phyloP scores from a whole-genome alignment of 2,888 invertebrate genomes.

The Incurvaria masculella region DNA sequence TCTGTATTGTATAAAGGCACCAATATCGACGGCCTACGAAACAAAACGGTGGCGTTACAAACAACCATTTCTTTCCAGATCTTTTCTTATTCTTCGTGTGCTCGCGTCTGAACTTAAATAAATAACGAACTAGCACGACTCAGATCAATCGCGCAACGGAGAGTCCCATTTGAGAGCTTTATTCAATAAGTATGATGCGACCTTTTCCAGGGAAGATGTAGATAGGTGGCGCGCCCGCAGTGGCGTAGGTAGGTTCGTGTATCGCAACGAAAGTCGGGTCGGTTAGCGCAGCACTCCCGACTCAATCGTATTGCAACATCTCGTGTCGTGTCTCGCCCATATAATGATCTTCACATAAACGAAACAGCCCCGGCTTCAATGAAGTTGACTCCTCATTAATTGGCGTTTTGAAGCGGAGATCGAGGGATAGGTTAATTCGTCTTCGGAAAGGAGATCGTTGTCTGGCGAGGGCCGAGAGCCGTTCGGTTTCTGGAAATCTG shows the following conservation, averaged over 20 bases:
- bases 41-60: too few relatives aligned
- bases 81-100: too few relatives aligned
- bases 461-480: constrained; percentile 53
- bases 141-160: too few relatives aligned
- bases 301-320: constrained; percentile 32
- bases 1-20: too few relatives aligned
- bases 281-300: constrained; percentile 47
- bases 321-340: constrained; percentile 50
- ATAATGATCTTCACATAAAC: constrained; percentile 52
- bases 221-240: neutral
- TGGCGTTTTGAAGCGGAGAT: constrained; percentile 56
- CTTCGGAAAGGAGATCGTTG: constrained; percentile 51
- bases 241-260: neutral
- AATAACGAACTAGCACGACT: neutral
- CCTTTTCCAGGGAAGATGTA: neutral
- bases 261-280: constrained; percentile 23
- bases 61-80: too few relatives aligned
- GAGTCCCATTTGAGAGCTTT: neutral
- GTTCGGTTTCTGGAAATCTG: constrained; percentile 56
- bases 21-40: too few relatives aligned
- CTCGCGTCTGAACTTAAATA: neutral
- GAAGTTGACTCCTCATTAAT: constrained; percentile 58
- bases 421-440: constrained; percentile 57
- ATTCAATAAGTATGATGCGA: neutral
- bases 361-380: constrained; percentile 34